These are phyloP conservation scores for Lepidurus apus DNA, from an alignment of 1,140 invertebrate species.

Conservation along the genomic window DNA sequence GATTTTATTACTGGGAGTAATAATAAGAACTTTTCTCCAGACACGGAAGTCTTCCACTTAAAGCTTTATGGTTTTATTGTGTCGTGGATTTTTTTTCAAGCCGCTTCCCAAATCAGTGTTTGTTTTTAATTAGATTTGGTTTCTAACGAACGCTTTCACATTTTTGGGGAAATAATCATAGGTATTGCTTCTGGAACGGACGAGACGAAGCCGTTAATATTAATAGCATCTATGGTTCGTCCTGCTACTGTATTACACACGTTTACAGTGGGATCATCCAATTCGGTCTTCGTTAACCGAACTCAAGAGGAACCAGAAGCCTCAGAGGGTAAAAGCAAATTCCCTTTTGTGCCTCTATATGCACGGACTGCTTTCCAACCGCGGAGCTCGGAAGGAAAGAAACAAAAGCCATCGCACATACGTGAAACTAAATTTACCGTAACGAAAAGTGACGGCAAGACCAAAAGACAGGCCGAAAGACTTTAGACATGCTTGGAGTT, in stretches of 20 bases:
- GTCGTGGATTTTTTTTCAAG: too few relatives aligned
- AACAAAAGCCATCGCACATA: neutral
- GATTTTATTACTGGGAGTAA: too few relatives aligned
- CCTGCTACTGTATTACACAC: neutral
- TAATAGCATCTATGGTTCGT: neutral
- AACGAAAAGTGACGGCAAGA: too few relatives aligned
- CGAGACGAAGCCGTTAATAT: neutral
- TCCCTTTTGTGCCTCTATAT: neutral
- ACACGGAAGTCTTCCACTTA: too few relatives aligned
- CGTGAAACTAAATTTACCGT: too few relatives aligned
- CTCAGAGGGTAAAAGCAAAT: neutral
- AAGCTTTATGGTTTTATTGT: too few relatives aligned
- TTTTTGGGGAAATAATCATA: neutral
- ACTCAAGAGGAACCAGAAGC: neutral
- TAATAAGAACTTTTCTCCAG: too few relatives aligned
- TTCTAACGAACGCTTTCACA: neutral
- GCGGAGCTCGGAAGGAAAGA: neutral
- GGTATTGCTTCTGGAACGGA: neutral
- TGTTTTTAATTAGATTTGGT: neutral
- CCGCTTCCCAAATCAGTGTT: neutral
- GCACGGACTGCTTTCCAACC: too few relatives aligned
- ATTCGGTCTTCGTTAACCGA: neutral
- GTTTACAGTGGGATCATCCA: conserved; percentile 4
- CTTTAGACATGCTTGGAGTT: neutral
- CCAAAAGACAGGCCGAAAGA: neutral